phyloP scores from a whole-genome alignment of 2,113 vertebrate species.

The Oceanites oceanicus region DNA sequence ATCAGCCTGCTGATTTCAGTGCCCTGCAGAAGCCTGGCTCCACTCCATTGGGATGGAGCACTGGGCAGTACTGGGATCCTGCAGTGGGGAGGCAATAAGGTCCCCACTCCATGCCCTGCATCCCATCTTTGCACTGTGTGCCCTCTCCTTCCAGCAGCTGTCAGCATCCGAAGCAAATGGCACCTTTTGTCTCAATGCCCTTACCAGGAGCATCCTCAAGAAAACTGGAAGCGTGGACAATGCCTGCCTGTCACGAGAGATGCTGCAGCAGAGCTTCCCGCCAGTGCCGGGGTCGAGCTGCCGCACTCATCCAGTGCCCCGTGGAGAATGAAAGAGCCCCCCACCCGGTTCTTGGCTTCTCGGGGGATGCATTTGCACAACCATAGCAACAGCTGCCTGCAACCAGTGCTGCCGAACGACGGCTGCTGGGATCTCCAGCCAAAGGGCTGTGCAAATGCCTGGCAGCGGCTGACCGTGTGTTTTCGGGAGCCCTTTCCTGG shows the following conservation, averaged over 20 bases:
- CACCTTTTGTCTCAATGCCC: background rate
- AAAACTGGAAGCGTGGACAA: background rate
- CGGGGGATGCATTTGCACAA: background rate
- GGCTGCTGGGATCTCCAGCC: background rate
- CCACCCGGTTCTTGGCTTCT: background rate
- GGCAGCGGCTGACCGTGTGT: fast-evolving
- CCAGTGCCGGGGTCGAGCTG: background rate
- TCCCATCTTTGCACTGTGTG: background rate
- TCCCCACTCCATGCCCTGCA: background rate
- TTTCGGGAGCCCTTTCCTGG: background rate
- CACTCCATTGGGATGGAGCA: background rate
- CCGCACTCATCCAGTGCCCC: background rate
- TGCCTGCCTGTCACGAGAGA: background rate
- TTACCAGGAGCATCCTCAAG: background rate
- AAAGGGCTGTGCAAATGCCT: background rate
- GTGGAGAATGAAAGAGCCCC: background rate
- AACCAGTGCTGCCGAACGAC: background rate
- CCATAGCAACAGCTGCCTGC: background rate
- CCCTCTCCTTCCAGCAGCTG: background rate
- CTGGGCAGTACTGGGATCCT: background rate
- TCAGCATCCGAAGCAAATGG: background rate
- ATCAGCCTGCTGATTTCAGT: background rate
- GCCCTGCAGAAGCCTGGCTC: background rate
- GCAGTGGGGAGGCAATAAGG: background rate
- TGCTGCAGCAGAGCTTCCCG: background rate